Conservation (phyloP, 1,140 invertebrate species). For the Chrysomallon squamiferum region DNA sequence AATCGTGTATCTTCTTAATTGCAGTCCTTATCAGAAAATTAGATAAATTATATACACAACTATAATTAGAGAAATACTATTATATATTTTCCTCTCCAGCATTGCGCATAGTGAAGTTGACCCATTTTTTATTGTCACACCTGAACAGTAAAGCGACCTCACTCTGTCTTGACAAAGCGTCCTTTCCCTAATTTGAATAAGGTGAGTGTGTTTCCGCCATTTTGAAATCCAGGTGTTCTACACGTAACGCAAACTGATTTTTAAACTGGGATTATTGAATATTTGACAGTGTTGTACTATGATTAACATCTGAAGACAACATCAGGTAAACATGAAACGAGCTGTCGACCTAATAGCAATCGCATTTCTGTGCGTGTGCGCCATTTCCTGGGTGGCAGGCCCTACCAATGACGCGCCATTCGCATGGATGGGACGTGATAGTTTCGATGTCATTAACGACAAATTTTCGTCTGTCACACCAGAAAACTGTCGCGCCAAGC, state of each 20-base stretch:
- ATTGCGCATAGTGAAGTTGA: not conserved
- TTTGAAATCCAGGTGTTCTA: conserved; percentile 21
- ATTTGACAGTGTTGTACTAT: not conserved
- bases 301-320: not conserved
- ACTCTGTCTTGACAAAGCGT: conserved; percentile 18
- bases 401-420: conserved; percentile 27
- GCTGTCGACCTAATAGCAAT: not conserved
- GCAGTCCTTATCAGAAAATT: no score
- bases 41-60: not conserved
- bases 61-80: not conserved
- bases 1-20: no score
- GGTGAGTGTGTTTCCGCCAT: conserved; percentile 32
- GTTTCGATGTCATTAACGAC: conserved; percentile 85
- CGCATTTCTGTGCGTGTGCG: conserved; percentile 14
- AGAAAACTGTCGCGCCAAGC: conserved; percentile 89
- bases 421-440: conserved; percentile 71
- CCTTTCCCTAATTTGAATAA: conserved; percentile 31
- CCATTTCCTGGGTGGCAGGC: conserved; percentile 8
- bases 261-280: conserved; percentile 5
- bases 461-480: conserved; percentile 78
- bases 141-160: conserved; percentile 15
- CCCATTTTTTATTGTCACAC: conserved; percentile 4
- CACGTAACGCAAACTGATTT: not conserved
- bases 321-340: not conserved
- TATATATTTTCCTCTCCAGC: not conserved